A percentile compares a stretch with the other conserved stretches of the same genome.
Conservation (phyloP, 2,113 vertebrate species). For the Pica pica region DNA sequence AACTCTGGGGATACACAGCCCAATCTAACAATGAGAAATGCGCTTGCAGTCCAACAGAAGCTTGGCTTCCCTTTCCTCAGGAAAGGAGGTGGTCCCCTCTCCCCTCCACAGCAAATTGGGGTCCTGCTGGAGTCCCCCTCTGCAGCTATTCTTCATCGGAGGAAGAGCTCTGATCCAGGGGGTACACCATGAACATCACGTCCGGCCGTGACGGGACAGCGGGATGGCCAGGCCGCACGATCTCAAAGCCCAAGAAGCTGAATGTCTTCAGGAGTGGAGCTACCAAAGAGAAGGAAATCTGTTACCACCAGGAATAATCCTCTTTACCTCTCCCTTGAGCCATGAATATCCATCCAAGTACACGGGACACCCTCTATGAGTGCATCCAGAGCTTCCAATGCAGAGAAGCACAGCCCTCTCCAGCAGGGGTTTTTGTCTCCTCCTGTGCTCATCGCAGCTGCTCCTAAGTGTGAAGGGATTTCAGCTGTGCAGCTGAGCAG, state of each 20-base stretch:
- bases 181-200: conserved; percentile 95
- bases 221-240: conserved; percentile 91
- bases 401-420: neutral
- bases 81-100: conserved; percentile 50
- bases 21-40: conserved; percentile 70
- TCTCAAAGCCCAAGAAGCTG: conserved; percentile 96
- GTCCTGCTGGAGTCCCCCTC: conserved; percentile 33
- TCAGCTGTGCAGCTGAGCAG: neutral
- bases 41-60: conserved; percentile 57
- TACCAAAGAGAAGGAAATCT: conserved; percentile 56
- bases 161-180: conserved; percentile 89
- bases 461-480: neutral
- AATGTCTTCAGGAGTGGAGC: conserved; percentile 93
- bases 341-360: too few relatives aligned
- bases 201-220: conserved; percentile 86
- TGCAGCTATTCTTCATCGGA: conserved; percentile 84
- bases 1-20: conserved; percentile 72
- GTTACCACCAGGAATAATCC: neutral
- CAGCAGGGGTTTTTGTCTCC: accelerated
- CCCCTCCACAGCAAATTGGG: conserved; percentile 39
- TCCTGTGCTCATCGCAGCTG: neutral
- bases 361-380: neutral
- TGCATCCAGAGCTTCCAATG: neutral
- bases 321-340: neutral
- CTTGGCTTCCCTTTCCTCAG: conserved; percentile 59